A percentile compares a stretch with the other conserved stretches of the same genome.
Evolutionary conservation across 2,888 invertebrate species (phyloP).

Genomic region (Yponomeuta evonymella): DNA sequence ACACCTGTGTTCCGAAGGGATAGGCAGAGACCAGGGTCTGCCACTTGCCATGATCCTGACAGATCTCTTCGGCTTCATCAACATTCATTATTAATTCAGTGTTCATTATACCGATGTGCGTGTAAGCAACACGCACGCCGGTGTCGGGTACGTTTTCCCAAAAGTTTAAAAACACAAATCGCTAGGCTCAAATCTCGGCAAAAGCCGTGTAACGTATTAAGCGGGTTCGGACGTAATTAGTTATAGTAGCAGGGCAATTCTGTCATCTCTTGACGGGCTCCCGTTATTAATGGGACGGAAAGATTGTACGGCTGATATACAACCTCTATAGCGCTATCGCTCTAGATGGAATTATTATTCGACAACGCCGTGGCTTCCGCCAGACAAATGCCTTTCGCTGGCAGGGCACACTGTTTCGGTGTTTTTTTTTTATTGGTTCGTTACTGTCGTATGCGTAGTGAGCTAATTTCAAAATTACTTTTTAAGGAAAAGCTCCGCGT

Average conservation of each 20-base stretch:
- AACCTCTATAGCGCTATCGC: neutral
- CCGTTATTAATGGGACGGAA: conserved; percentile 11
- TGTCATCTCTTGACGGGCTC: conserved; percentile 13
- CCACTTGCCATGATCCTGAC: no score
- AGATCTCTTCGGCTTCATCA: no score
- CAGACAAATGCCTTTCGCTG: neutral
- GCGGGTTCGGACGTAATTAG: conserved; percentile 2
- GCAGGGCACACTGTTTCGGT: neutral
- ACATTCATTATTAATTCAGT: no score
- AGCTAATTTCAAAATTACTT: no score
- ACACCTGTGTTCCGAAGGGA: no score
- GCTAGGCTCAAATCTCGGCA: neutral
- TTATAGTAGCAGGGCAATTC: conserved; percentile 12
- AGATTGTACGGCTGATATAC: conserved; percentile 4
- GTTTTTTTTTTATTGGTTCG: neutral
- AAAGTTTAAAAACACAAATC: neutral
- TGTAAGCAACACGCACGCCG: no score
- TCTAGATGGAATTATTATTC: neutral
- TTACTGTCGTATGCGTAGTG: no score
- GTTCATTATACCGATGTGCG: no score
- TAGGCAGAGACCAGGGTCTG: no score
- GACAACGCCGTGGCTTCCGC: neutral
- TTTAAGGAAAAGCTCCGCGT: no score
- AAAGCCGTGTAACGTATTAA: neutral
- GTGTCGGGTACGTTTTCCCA: no score